Base-by-base conservation (phyloP, 2,888 invertebrate genomes). In the Melanostoma scalare region DNA sequence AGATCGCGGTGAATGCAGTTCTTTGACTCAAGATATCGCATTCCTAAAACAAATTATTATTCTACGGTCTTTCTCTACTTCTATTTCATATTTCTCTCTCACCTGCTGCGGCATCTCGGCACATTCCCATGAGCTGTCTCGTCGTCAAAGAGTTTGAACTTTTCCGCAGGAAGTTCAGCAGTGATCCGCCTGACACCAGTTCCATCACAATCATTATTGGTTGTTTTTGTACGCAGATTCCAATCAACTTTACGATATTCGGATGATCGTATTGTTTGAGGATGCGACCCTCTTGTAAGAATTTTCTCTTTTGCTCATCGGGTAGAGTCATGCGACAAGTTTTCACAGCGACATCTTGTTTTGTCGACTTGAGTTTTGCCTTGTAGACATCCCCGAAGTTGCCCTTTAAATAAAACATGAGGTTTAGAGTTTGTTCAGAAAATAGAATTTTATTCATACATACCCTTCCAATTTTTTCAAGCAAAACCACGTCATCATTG, bases 141-240 rank as follows among this genome's bases (percentile, higher is more conserved):
- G 94, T 93, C 48, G 93, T 93, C 61, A 97, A 92, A 4, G 91
- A 91, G 10, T 94, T 91, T 6, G 96, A 93, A 88, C 96, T 95
- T 88, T 96, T 96, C 69, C 98, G 93, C 69, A 99, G 93, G 92
- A 96, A 98, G 86, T 96, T 96, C 58, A 98, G 92, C 73, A 99
- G 92, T 2, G 98, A 98, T 55, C 98, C 98, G 87, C 98, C 91
- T 48, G 91, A 95, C 55, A 98, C 98, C 82, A 98, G 93, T 92
- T 99, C 99, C 99, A 99, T 99, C 40, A 99, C 98, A 88, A 99
- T 98, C 98, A 99, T 98, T 75, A 99, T 98, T 0, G 99, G 99
- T 88, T 98, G 98, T 89, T 98, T 97, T 91, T 98, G 98, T 85
- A 98, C 98, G 87, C 98, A 99, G 87, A 99, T 98, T 36, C 99